Conservation (phyloP, 1,140 invertebrate genomes). For the Drosophila biarmipes region DNA sequence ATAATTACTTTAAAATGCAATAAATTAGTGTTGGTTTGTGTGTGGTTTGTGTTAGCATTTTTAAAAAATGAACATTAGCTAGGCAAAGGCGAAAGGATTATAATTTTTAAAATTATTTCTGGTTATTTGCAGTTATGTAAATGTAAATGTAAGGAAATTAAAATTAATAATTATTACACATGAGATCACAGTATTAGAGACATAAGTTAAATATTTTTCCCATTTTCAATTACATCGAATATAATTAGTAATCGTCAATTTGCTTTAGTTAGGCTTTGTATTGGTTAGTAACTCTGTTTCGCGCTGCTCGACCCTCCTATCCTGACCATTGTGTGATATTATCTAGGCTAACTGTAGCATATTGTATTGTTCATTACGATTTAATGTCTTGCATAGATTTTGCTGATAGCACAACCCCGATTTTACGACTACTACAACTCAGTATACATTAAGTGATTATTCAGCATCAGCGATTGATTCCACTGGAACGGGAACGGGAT, state of each 20-base stretch:
- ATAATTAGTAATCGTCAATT: conserved; percentile 34
- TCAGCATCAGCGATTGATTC: conserved; percentile 76
- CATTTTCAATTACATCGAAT: conserved; percentile 49
- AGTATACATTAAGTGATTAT: conserved; percentile 55
- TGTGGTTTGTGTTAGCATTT: conserved; percentile 54
- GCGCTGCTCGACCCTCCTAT: conserved; percentile 18
- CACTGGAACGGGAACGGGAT: neutral
- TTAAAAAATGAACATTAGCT: conserved; percentile 74
- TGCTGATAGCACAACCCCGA: conserved; percentile 68
- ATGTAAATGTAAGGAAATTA: conserved; percentile 58
- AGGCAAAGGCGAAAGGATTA: conserved; percentile 63
- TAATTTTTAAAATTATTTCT: conserved; percentile 73
- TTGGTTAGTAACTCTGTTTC: conserved; percentile 71
- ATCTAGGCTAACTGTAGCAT: conserved; percentile 52
- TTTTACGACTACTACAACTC: conserved; percentile 64
- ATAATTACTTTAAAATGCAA: conserved; percentile 74
- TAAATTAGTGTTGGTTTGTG: conserved; percentile 66
- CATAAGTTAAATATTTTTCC: conserved; percentile 84
- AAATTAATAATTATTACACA: conserved; percentile 84
- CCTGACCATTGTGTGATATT: conserved; percentile 30
- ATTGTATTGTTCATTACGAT: conserved; percentile 47
- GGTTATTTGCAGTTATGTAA: conserved; percentile 57
- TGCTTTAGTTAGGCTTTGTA: conserved; percentile 61
- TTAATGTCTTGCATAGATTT: conserved; percentile 71
- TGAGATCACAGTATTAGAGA: conserved; percentile 85